Evolutionary conservation across 2,888 invertebrate species (phyloP).

Genomic region (Sclerodermus sp.): DNA sequence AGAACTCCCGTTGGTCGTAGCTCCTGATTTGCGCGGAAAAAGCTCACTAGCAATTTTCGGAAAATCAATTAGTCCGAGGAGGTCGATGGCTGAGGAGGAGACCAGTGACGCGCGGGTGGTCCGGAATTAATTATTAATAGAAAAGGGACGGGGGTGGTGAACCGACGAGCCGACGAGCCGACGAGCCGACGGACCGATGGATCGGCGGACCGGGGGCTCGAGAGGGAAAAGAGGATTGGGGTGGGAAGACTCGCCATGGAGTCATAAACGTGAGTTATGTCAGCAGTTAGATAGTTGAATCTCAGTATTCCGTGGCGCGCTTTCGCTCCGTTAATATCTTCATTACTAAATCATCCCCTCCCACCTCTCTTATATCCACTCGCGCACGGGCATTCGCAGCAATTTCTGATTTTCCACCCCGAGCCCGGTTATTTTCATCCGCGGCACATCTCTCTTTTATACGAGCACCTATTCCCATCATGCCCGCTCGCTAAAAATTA

Average conservation of each 20-base stretch:
- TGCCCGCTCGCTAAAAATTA: slow-evolving; percentile 9
- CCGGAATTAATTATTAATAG: no score
- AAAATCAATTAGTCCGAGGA: no score
- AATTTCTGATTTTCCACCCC: slow-evolving; percentile 28
- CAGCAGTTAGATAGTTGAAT: slow-evolving; percentile 57
- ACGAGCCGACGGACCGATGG: no score
- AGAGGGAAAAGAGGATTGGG: slow-evolving; percentile 8
- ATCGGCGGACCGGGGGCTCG: no score
- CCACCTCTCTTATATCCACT: slow-evolving; percentile 13
- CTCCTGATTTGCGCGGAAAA: no score
- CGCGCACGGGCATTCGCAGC: slow-evolving; percentile 13
- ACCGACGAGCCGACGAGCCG: no score
- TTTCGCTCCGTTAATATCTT: slow-evolving; percentile 56
- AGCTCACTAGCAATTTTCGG: no score
- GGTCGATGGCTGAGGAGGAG: no score
- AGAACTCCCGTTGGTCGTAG: no score
- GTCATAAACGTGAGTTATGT: slow-evolving; percentile 56
- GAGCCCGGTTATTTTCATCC: slow-evolving; percentile 35
- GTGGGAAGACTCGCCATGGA: slow-evolving; percentile 41
- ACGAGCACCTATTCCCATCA: slow-evolving; percentile 16
- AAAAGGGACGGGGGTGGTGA: no score
- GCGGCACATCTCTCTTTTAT: slow-evolving; percentile 30
- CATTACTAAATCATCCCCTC: slow-evolving; percentile 55
- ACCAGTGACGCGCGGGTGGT: no score
- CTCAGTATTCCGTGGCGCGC: slow-evolving; percentile 56